A percentile compares a stretch with the other conserved stretches of the same genome.
Evolutionary conservation across 1,140 invertebrate species (phyloP).

Genomic region (Drosophila repletoides): DNA sequence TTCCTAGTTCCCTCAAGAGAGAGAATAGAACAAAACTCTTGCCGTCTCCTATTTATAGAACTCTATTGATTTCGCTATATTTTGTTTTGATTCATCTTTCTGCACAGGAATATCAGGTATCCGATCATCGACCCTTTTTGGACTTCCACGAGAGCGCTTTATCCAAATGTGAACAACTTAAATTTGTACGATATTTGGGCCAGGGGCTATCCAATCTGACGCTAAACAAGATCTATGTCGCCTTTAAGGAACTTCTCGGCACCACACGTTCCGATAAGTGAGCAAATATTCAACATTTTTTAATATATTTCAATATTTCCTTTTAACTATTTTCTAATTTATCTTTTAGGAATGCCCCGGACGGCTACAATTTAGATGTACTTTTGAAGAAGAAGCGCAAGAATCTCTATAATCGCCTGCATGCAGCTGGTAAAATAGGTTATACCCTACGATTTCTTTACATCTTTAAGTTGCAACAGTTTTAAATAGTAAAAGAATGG

Average conservation of each 20-base stretch:
- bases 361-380: constrained; percentile 73
- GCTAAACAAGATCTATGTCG: constrained; percentile 81
- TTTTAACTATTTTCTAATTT: not conserved
- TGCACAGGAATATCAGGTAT: constrained; percentile 81
- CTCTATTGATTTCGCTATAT: constrained; percentile 9
- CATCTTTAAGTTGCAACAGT: too few species aligned
- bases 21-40: constrained; percentile 72
- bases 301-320: too few species aligned
- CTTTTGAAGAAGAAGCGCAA: constrained; percentile 79
- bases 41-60: constrained; percentile 11
- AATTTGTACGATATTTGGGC: constrained; percentile 82
- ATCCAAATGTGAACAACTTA: constrained; percentile 82
- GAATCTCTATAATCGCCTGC: constrained; percentile 78
- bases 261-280: constrained; percentile 73
- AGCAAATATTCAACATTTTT: constrained; percentile 13
- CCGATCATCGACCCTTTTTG: constrained; percentile 83
- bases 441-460: too few species aligned
- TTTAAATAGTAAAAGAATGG: too few species aligned
- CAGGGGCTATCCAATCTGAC: constrained; percentile 82
- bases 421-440: constrained; percentile 57
- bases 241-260: constrained; percentile 75
- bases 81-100: constrained; percentile 4
- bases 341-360: constrained; percentile 35
- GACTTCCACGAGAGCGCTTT: constrained; percentile 82
- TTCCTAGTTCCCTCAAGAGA: too few species aligned